Percentiles rank a stretch among this genome's conserved stretches.
These are phyloP conservation scores for Brevimyrus niger DNA, from an alignment of 2,113 vertebrate genomes.

Conservation along the genomic window DNA sequence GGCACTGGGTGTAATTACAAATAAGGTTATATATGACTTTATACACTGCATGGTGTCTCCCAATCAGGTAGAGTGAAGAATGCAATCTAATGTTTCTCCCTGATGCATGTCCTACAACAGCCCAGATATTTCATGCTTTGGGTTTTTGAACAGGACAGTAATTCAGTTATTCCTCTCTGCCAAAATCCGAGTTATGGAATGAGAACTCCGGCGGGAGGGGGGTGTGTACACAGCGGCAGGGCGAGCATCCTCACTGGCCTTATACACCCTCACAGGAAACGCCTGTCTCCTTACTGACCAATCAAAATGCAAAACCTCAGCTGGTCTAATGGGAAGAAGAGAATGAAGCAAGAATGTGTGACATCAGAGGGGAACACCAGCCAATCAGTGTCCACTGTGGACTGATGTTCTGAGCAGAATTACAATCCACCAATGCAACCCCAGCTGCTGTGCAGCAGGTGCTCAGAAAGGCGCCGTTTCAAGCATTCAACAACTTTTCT, in stretches of 20 bases:
- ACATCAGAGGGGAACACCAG: background rate
- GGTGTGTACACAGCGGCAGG: background rate
- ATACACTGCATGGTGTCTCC: background rate
- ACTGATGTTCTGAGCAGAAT: background rate
- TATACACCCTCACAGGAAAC: background rate
- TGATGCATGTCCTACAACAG: background rate
- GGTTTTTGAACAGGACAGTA: background rate
- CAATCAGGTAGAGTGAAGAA: background rate
- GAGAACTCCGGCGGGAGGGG: background rate
- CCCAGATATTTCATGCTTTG: background rate
- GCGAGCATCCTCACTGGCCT: background rate
- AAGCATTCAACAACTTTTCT: background rate
- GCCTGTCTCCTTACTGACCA: background rate
- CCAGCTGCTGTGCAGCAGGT: too few species aligned
- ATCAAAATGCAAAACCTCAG: background rate
- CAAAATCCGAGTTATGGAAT: background rate
- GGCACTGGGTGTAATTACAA: background rate
- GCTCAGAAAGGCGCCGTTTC: background rate
- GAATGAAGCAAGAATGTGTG: background rate
- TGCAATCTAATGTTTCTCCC: background rate
- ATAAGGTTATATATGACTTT: background rate
- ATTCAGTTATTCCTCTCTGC: background rate
- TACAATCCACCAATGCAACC: too few species aligned
- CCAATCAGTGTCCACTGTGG: background rate
- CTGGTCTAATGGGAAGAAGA: background rate